Base-by-base conservation (phyloP, 1,140 invertebrate genomes). In the Hestina assimilis region DNA sequence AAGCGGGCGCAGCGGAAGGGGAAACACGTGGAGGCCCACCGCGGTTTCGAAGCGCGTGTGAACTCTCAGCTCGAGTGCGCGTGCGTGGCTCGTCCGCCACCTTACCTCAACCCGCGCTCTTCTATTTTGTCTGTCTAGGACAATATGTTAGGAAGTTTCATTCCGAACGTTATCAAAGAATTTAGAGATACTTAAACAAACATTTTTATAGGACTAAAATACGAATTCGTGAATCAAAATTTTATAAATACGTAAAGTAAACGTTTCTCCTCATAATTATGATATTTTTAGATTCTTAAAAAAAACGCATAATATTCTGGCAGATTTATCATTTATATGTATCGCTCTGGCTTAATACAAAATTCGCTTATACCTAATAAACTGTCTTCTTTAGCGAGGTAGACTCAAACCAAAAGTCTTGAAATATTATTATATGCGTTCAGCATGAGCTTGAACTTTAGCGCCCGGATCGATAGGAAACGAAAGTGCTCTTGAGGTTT, bases 1-100 rank as follows among this genome's bases (percentile, higher is more conserved):
- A 62, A 58, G 72, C 59, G 59, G 67, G 66, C 38, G 66, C 42
- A 62, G 75, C 40, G 61, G 67, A 59, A 66, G 58, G 63, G 69
- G 64, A 73, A 65, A 74, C 85, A 84, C 82, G 85, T 86, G 83
- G 85, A 89, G 83, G 81, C 85, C 71, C 68, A 87, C 86, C 75
- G 82, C 72, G 83, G 81, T 77, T 75, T 72, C 72, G 67, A 61
- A 66, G 63, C 83, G 80, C 83, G 71, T 78, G 46, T 68, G 71
- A 76, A 78, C 83, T 83, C 72, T 75, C 70, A 56, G 59, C 62
- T 71, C 58, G 75, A 83, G 59, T 72, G 78, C 83, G 81, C 82
- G 66, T 86, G 80, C 83, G 82, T 83, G 69, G 71, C 69, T 68
- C 65, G 65, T 60, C 70, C 62, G 46, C 60, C 64, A 62, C 51